Percentiles rank a stretch among this genome's conserved stretches.
Evolutionary conservation across 2,888 invertebrate genomes (phyloP).

Genomic region (Drosophila paranaensis): DNA sequence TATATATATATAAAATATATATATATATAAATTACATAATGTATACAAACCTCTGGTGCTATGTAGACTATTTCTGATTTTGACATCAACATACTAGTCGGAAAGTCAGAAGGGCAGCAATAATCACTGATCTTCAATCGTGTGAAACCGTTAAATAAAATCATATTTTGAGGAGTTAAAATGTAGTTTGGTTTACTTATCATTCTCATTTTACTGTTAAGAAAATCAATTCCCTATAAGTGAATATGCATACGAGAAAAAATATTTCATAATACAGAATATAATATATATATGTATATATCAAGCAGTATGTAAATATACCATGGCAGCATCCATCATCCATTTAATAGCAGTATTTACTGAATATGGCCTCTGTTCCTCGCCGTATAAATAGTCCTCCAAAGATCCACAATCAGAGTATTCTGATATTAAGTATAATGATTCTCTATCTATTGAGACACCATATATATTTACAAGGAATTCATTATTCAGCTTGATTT

Average conservation of each 20-base stretch:
- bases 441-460: not conserved
- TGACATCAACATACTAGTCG: not conserved
- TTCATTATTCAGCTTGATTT: not conserved
- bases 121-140: conserved; percentile 9
- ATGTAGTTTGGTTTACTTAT: not conserved
- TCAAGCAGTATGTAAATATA: not conserved
- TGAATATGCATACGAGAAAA: too few relatives aligned
- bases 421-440: not conserved
- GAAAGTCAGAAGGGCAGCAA: not conserved
- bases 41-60: conserved; percentile 20
- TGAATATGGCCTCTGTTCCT: not conserved
- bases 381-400: not conserved
- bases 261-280: not conserved
- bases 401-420: conserved; percentile 3
- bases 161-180: conserved; percentile 13
- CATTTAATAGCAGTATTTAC: not conserved
- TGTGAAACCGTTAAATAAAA: not conserved
- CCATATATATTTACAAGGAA: not conserved
- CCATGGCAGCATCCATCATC: conserved; percentile 4
- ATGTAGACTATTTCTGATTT: not conserved
- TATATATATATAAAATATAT: not conserved
- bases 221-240: not conserved
- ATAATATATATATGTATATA: too few relatives aligned
- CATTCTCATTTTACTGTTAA: not conserved
- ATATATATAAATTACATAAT: not conserved